Conservation (phyloP, 2,888 invertebrate genomes). For the Digitonthophagus gazella region DNA sequence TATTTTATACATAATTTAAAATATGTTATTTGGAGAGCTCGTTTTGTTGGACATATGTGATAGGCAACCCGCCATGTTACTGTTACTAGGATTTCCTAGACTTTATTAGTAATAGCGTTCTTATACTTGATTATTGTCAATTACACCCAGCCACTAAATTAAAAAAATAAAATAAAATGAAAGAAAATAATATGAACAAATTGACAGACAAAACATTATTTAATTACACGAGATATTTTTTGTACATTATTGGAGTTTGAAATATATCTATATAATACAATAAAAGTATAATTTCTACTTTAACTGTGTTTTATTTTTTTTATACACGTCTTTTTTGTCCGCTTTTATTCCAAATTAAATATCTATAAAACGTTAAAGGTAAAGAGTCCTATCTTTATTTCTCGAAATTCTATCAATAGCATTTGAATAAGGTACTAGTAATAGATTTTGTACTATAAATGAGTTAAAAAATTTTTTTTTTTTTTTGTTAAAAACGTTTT, state of each 20-base stretch:
- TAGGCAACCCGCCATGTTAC: conserved; percentile 53
- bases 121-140: conserved; percentile 53
- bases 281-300: conserved; percentile 45
- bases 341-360: no score
- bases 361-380: no score
- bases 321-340: no score
- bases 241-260: conserved; percentile 72
- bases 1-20: conserved; percentile 56
- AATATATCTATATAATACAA: conserved; percentile 60
- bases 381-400: no score
- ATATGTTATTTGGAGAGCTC: conserved; percentile 53
- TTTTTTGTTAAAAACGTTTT: no score
- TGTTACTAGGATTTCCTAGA: conserved; percentile 53
- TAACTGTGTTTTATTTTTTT: conserved; percentile 25
- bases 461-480: no score
- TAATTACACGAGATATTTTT: conserved; percentile 68
- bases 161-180: conserved; percentile 34
- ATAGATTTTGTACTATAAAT: no score
- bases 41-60: conserved; percentile 54
- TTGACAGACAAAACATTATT: conserved; percentile 61
- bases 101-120: conserved; percentile 50
- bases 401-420: no score
- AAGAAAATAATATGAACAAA: conserved; percentile 47
- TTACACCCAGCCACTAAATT: conserved; percentile 52
- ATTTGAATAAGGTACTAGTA: no score